A percentile compares a stretch with the other conserved stretches of the same genome.
phyloP scores from a whole-genome alignment of 2,113 vertebrate genomes.

The Pogona vitticeps region DNA sequence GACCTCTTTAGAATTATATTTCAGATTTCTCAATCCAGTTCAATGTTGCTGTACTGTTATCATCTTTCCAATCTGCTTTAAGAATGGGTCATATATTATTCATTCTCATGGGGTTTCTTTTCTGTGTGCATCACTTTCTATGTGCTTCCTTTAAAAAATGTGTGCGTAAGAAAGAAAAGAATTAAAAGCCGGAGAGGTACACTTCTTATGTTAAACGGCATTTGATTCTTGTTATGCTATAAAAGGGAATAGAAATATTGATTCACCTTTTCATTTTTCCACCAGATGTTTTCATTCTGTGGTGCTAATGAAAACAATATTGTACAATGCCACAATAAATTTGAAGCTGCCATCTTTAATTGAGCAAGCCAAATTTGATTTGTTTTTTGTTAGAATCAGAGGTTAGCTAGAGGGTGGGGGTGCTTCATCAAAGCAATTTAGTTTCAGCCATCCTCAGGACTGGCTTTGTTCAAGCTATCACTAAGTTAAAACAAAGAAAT shows the following conservation, averaged over 20 bases:
- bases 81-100: constrained; percentile 8
- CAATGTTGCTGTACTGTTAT: background rate
- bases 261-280: background rate
- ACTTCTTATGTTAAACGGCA: background rate
- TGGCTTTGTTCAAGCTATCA: constrained; percentile 37
- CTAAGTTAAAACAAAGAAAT: constrained; percentile 25
- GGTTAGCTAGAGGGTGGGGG: background rate
- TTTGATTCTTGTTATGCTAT: background rate
- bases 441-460: background rate
- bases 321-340: background rate
- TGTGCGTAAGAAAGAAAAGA: background rate
- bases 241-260: background rate
- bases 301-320: constrained; percentile 2
- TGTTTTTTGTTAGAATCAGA: background rate
- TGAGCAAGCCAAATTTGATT: background rate
- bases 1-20: background rate
- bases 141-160: background rate
- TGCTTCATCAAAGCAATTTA: constrained; percentile 22
- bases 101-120: background rate
- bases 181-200: background rate
- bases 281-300: background rate
- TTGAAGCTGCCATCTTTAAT: background rate
- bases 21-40: background rate
- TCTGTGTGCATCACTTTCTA: background rate
- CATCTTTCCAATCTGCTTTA: background rate